Percentiles rank a stretch among this genome's conserved stretches.
Evolutionary conservation across 1,140 invertebrate species (phyloP).

Genomic region (Pachypeltis micranthus): DNA sequence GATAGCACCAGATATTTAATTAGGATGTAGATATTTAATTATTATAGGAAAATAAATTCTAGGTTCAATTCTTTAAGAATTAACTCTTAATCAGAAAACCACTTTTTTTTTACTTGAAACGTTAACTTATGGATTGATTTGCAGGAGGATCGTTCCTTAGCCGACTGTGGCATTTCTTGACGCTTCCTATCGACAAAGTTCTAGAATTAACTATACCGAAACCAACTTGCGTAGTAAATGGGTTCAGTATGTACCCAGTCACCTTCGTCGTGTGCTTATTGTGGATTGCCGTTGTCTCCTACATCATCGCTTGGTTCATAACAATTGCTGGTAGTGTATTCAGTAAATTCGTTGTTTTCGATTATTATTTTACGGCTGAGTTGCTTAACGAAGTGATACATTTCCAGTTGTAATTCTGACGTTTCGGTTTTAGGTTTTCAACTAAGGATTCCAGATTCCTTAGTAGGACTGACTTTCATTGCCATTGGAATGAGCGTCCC

Average conservation of each 20-base stretch:
- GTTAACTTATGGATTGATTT: neutral
- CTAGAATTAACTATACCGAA: constrained; percentile 61
- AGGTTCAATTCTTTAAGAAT: too few relatives aligned
- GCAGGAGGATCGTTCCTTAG: neutral
- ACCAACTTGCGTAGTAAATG: constrained; percentile 45
- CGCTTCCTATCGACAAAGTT: constrained; percentile 58
- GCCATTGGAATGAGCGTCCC: constrained; percentile 75
- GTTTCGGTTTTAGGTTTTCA: constrained; percentile 42
- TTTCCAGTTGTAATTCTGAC: neutral
- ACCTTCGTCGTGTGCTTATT: constrained; percentile 54
- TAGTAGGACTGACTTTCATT: constrained; percentile 76
- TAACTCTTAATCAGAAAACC: too few relatives aligned
- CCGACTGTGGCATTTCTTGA: constrained; percentile 26
- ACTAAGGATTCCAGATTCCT: constrained; percentile 52
- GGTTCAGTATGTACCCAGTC: constrained; percentile 41
- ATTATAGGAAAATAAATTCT: too few relatives aligned
- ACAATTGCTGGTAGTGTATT: constrained; percentile 48
- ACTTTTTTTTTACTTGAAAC: neutral
- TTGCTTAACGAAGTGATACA: neutral
- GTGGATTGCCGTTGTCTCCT: constrained; percentile 51
- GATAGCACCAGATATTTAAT: too few relatives aligned
- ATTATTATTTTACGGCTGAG: too few relatives aligned
- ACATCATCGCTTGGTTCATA: constrained; percentile 59
- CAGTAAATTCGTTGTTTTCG: too few relatives aligned
- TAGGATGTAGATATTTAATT: too few relatives aligned